These are phyloP conservation scores for Zaprionus gabonicus DNA, from an alignment of 1,140 invertebrate genomes.

Conservation along the genomic window DNA sequence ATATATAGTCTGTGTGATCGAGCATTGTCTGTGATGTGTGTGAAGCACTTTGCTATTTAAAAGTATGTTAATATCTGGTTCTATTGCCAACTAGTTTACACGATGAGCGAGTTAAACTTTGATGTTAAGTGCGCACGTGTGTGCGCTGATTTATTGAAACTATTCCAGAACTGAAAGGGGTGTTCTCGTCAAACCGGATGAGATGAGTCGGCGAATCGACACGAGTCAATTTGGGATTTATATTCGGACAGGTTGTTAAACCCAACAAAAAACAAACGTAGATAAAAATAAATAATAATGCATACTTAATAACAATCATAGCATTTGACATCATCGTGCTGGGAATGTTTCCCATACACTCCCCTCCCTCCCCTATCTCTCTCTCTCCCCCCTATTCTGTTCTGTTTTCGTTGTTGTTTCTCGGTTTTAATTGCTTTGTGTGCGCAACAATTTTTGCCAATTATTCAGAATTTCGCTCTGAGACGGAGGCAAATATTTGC, in stretches of 20 bases:
- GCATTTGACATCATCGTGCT: conserved; percentile 63
- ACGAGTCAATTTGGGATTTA: conserved; percentile 1
- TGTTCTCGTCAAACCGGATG: conserved; percentile 47
- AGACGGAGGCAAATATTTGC: conserved; percentile 43
- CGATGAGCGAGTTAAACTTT: neutral
- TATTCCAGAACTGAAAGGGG: conserved; percentile 7
- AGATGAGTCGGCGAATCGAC: neutral
- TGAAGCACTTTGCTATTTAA: conserved; percentile 29
- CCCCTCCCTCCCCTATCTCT: neutral
- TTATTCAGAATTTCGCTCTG: conserved; percentile 40
- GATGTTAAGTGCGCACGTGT: conserved; percentile 18
- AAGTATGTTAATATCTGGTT: conserved; percentile 19
- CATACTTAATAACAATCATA: conserved; percentile 35
- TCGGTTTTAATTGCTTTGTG: conserved; percentile 50
- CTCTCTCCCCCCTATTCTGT: neutral
- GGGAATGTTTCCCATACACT: conserved; percentile 22
- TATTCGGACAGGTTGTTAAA: conserved; percentile 45
- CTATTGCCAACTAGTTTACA: conserved; percentile 28
- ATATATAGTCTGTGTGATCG: neutral
- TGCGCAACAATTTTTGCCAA: conserved; percentile 48
- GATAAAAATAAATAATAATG: conserved; percentile 28
- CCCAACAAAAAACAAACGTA: conserved; percentile 39
- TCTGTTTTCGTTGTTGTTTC: conserved; percentile 26
- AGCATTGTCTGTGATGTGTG: conserved; percentile 2
- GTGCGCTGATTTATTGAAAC: conserved; percentile 4